Base-by-base conservation (phyloP, 2,797 vertebrate genomes). In the Columba guinea region DNA sequence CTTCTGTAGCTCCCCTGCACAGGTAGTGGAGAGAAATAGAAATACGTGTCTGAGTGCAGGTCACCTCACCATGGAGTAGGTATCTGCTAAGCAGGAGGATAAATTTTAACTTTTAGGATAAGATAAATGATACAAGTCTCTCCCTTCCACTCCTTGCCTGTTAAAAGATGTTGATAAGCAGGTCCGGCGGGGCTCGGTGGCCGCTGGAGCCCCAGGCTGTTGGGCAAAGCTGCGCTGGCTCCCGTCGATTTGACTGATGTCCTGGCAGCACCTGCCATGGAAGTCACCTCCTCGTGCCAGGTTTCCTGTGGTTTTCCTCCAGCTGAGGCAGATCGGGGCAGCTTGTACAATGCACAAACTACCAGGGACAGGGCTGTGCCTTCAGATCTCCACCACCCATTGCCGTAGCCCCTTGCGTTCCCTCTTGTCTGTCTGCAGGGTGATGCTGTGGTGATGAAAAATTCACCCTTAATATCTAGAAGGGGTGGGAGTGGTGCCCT, bases 41-140 rank as follows among this genome's bases (percentile, higher is more conserved):
- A 55, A 48, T 44, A 21, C 0, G 0, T n/a, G 32, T 55, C 60
- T 19, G 24, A 77, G 60, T n/a, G 44, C 41, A 69, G 56, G 24
- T 87, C 62, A 21, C 73, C 48, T 79, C 39, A 37, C 52, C 55
- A 35, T 27, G 26, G 1, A 28, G 9, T 4, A n/a, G 65, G 26
- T 19, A 44, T 23, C 48, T 85, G 37, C 48, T 65, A 35, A 60
- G 62, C 73, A 93, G 41, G 41, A 70, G 49, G 39, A 58, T 49
- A 41, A 35, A 32, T 51, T 64, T 55, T 48, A 77, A 78, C 28
- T 73, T 82, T 21, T 35, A 79, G 48, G 60, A 35, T 44, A 9
- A 91, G 32, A 37, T 44, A 60, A 89, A 60, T 71, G 6, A 60
- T 53, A 51, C 9, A 68, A 58, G 28, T 76, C 22, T 94, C 17